Evolutionary conservation across 2,888 invertebrate genomes (phyloP), one percentile per base, ranked within the genome.

Genomic region (Carcina quercana): DNA sequence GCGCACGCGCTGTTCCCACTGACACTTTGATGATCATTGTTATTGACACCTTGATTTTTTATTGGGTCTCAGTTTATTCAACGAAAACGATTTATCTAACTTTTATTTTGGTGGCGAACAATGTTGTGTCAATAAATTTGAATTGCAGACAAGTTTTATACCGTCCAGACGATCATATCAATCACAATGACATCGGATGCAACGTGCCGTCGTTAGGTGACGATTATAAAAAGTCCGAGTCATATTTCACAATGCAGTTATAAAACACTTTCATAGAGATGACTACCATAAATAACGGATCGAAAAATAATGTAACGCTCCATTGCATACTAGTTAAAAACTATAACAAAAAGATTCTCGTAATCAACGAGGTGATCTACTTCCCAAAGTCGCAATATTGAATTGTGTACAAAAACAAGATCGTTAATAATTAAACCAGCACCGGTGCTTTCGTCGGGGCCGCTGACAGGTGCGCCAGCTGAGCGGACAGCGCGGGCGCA

Each of bases 341-440:
- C 62, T 59, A 53, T 53, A 57, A 65, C 67, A 78, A 79, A 79
- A 79, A 76, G 61, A 69, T 60, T 70, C 53, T 71, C 66, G 72
- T 76, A 75, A 75, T 75, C 72, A 73, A 70, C 65, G 63, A 69
- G 66, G 69, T 76, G 78, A 76, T 75, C 78, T 68, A 78, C 64
- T 78, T 78, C 72, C 69, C 63, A 68, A 64, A 64, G 60, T 74
- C 63, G 70, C 71, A 65, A 75, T 76, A 75, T 76, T 72, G 71
- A 75, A 70, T 70, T 49, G 19, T 28, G 57, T 53, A 62, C 58
- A 78, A 75, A 79, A 78, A 74, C 60, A 62, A 58, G 56, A 71
- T 66, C 60, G 65, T 64, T 71, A 71, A 78, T 80, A 79, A 80
- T 79, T 75, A 76, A 74, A 67, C 56, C n/a, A n/a, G n/a, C 59